A percentile compares a stretch with the other conserved stretches of the same genome.
Evolutionary conservation across 2,888 invertebrate species (phyloP).

Genomic region (Cyrtodaria siliqua): DNA sequence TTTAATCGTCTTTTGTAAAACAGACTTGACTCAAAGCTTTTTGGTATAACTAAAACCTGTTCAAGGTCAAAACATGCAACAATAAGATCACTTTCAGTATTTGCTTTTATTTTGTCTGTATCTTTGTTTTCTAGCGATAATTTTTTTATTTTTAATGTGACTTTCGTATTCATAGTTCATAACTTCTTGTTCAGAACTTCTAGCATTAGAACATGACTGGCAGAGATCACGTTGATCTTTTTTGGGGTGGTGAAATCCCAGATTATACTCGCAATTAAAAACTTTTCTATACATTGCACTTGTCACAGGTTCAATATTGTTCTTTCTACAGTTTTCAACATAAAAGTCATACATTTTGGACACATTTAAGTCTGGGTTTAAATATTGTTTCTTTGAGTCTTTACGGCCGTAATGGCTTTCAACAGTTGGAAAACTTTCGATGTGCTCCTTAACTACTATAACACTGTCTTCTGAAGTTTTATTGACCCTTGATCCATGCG

Average conservation of each 20-base stretch:
- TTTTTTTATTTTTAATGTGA: too few species aligned
- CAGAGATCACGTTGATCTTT: too few species aligned
- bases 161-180: too few species aligned
- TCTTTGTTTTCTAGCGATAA: too few species aligned
- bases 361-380: background rate
- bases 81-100: too few species aligned
- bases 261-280: background rate
- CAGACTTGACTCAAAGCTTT: slow-evolving; percentile 5
- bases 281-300: too few species aligned
- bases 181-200: too few species aligned
- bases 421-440: background rate
- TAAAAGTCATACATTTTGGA: background rate
- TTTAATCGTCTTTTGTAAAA: slow-evolving; percentile 10
- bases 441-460: background rate
- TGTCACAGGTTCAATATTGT: too few species aligned
- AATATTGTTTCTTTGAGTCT: background rate
- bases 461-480: background rate
- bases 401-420: slow-evolving; percentile 10
- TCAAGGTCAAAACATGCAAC: slow-evolving; percentile 8
- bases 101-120: too few species aligned
- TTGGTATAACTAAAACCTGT: background rate
- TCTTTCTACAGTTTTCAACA: too few species aligned
- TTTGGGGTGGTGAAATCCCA: too few species aligned
- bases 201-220: too few species aligned
- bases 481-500: background rate